Percentiles rank a stretch among this genome's conserved stretches.
Evolutionary conservation across 2,113 vertebrate species (phyloP).

Genomic region (Actinemys pallida): DNA sequence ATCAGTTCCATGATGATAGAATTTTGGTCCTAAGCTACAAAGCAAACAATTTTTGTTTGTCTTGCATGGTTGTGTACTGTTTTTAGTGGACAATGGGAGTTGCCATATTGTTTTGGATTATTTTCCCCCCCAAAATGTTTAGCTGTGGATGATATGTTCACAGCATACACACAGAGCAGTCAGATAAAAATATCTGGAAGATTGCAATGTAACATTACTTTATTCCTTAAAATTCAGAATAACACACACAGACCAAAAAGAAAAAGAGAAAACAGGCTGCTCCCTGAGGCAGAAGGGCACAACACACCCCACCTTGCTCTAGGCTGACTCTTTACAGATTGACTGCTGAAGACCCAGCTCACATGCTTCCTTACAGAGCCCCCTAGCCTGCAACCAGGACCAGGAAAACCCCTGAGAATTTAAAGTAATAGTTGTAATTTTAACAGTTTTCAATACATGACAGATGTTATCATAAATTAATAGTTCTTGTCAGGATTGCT

Average conservation of each 20-base stretch:
- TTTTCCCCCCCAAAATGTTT: background rate
- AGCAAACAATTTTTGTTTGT: slow-evolving; percentile 64
- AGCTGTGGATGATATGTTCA: background rate
- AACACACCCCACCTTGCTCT: background rate
- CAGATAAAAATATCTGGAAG: background rate
- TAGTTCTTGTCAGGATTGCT: slow-evolving; percentile 57
- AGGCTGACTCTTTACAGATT: background rate
- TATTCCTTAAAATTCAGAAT: background rate
- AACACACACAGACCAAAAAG: background rate
- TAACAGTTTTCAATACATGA: background rate
- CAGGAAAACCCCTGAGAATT: background rate
- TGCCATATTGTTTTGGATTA: slow-evolving; percentile 39
- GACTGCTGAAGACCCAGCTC: background rate
- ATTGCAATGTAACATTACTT: background rate
- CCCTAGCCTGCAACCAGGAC: background rate
- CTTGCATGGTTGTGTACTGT: slow-evolving; percentile 66
- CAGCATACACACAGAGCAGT: background rate
- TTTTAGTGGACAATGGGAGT: slow-evolving; percentile 62
- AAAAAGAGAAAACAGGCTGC: background rate
- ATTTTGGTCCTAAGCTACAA: slow-evolving; percentile 53
- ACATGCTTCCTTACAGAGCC: background rate
- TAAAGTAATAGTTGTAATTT: background rate
- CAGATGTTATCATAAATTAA: slow-evolving; percentile 51
- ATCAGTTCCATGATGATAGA: slow-evolving; percentile 51
- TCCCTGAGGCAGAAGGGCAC: background rate